Percentiles rank a stretch among this genome's conserved stretches.
Evolutionary conservation across 2,888 invertebrate genomes (phyloP).

Genomic region (Pachycephus smyrnensis): DNA sequence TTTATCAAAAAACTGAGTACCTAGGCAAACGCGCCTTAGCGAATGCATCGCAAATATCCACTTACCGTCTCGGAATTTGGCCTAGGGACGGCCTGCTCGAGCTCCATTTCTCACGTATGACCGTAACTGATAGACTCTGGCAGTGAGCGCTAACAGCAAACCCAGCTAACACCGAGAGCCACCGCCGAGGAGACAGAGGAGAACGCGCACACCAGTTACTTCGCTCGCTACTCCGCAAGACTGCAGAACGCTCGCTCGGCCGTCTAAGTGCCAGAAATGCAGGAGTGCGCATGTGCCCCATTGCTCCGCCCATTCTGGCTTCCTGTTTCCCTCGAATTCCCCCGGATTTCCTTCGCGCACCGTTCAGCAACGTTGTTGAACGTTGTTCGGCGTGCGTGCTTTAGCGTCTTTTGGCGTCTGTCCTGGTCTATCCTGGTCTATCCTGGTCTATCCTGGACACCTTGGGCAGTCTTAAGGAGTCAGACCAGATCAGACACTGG

Average conservation of each 20-base stretch:
- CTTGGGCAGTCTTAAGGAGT: too few species aligned
- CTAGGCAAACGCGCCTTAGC: conserved; percentile 19
- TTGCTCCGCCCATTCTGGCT: conserved; percentile 3
- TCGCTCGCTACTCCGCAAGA: conserved; percentile 26
- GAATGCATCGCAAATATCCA: conserved; percentile 27
- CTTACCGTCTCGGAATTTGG: conserved; percentile 58
- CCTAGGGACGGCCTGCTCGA: conserved; percentile 53
- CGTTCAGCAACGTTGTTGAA: too few species aligned
- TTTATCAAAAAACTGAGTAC: conserved; percentile 38
- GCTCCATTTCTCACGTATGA: conserved; percentile 56
- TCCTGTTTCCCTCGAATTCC: not conserved
- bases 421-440: too few species aligned
- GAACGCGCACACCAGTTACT: conserved; percentile 22
- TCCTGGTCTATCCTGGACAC: too few species aligned
- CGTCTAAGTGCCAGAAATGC: conserved; percentile 74
- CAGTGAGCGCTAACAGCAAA: conserved; percentile 23
- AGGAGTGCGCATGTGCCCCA: conserved; percentile 73
- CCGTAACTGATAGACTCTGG: conserved; percentile 51
- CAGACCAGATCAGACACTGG: too few species aligned
- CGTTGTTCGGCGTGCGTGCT: too few species aligned
- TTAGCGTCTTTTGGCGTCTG: too few species aligned
- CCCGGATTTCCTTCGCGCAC: too few species aligned
- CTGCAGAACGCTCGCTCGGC: conserved; percentile 27
- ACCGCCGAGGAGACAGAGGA: too few species aligned
- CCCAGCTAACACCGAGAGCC: conserved; percentile 24